Evolutionary conservation across 2,113 vertebrate genomes (phyloP).

Genomic region (Aptenodytes patagonicus): DNA sequence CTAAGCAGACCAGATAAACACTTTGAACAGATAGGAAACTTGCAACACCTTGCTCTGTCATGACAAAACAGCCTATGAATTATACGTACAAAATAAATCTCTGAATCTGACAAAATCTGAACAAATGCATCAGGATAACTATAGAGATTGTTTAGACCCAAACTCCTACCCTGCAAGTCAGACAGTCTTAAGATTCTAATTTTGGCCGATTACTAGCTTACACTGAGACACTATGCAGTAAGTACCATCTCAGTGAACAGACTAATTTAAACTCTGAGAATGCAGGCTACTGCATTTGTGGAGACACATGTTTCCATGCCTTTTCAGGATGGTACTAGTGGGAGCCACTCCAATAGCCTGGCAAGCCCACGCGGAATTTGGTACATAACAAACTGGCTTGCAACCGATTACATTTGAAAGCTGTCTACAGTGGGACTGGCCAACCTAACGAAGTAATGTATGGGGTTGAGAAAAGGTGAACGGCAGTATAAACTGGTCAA

Average conservation of each 20-base stretch:
- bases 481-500: background rate
- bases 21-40: background rate
- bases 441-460: background rate
- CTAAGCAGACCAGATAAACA: background rate
- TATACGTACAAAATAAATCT: background rate
- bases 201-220: background rate
- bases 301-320: constrained; percentile 15
- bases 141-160: background rate
- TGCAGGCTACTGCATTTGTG: background rate
- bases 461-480: constrained; percentile 26
- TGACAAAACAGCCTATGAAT: background rate
- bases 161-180: background rate
- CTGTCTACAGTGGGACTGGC: background rate
- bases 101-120: background rate
- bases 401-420: constrained; percentile 4
- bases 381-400: constrained; percentile 20
- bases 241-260: background rate
- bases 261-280: background rate
- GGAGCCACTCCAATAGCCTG: constrained; percentile 27
- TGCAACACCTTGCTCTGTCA: background rate
- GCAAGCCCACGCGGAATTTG: background rate
- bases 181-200: background rate
- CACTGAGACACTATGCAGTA: background rate
- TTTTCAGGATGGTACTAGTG: constrained; percentile 18
- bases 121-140: background rate